Percentiles rank a stretch among this genome's conserved stretches.
Evolutionary conservation across 1,140 invertebrate species (phyloP).

Genomic region (Drosophila melanogaster): DNA sequence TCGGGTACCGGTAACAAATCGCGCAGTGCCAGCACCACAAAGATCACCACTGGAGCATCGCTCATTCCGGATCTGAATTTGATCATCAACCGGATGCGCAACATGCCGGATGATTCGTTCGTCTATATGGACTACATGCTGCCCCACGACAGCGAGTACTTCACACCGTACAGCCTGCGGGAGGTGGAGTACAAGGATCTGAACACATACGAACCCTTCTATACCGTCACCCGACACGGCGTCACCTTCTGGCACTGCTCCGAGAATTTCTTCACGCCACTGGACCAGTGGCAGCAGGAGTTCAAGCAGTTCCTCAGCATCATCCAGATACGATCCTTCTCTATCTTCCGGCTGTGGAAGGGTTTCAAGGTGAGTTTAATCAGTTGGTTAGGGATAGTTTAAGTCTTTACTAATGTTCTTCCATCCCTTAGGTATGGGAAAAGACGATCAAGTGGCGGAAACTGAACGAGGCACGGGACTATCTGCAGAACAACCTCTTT

Average conservation of each 20-base stretch:
- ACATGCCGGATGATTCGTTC: conserved; percentile 86
- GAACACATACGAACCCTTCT: conserved; percentile 87
- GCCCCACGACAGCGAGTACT: conserved; percentile 88
- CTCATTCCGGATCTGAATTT: conserved; percentile 75
- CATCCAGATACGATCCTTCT: conserved; percentile 90
- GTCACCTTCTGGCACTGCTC: conserved; percentile 88
- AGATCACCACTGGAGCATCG: conserved; percentile 74
- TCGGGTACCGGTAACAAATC: neutral
- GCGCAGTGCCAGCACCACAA: neutral
- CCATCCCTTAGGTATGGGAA: conserved; percentile 86
- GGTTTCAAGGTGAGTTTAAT: conserved; percentile 88
- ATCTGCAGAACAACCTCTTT: conserved; percentile 89
- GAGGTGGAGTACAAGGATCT: conserved; percentile 88
- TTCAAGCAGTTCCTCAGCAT: conserved; percentile 89
- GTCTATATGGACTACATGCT: conserved; percentile 90
- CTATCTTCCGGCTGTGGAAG: conserved; percentile 91
- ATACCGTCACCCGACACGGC: conserved; percentile 89
- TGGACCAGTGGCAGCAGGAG: conserved; percentile 89
- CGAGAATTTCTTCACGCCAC: conserved; percentile 89
- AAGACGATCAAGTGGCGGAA: conserved; percentile 90
- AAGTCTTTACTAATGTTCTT: neutral
- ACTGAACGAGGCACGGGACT: conserved; percentile 86
- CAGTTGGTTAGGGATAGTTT: neutral
- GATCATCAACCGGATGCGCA: conserved; percentile 49
- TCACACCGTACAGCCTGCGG: conserved; percentile 88